Evolutionary conservation across 2,797 vertebrate species (phyloP).

Genomic region (Eulemur coronatus): DNA sequence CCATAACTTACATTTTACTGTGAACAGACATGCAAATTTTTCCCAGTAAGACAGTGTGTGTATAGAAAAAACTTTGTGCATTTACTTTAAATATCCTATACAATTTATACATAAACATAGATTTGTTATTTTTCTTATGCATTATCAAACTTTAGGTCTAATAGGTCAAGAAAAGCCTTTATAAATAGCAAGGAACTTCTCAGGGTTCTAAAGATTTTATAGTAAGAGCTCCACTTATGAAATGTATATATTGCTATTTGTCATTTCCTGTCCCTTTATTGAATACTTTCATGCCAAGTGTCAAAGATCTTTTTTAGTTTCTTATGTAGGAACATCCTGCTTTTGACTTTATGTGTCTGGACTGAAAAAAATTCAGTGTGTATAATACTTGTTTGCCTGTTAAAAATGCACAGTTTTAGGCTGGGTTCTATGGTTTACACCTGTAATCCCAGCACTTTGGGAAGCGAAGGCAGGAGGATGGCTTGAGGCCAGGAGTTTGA

Average conservation of each 20-base stretch:
- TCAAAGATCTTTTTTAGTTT: background rate
- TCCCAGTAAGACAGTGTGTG: background rate
- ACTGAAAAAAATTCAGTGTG: background rate
- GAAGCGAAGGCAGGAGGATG: no score
- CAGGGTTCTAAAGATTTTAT: background rate
- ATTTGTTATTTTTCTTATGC: background rate
- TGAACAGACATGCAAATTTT: background rate
- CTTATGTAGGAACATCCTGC: background rate
- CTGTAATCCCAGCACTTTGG: no score
- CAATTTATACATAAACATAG: background rate
- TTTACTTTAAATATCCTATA: background rate
- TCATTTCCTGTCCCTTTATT: background rate
- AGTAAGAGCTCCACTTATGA: background rate
- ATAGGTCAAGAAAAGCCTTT: background rate
- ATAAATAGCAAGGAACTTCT: background rate
- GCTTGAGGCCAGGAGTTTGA: no score
- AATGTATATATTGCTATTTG: background rate
- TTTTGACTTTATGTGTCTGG: background rate
- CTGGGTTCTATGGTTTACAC: no score
- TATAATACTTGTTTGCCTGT: background rate
- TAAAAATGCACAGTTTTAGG: conserved; percentile 11
- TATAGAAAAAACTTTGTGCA: background rate
- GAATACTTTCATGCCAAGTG: background rate
- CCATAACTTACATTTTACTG: background rate
- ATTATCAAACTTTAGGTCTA: background rate